Conservation (phyloP, 2,797 vertebrate species). For the Darevskia nairensis region DNA sequence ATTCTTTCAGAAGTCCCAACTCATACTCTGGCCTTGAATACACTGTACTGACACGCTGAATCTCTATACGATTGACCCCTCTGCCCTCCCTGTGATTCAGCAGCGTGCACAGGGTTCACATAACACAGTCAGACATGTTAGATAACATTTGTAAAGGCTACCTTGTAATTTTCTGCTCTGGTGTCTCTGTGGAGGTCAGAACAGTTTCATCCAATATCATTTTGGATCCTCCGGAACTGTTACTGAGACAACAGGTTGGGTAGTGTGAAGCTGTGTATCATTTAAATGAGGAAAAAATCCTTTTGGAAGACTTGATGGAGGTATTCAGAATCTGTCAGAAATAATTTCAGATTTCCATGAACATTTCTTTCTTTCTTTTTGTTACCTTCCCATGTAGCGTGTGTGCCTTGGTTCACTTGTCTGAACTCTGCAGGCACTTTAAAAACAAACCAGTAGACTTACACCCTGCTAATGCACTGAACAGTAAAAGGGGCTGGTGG, state of each 20-base stretch:
- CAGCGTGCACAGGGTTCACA: background rate
- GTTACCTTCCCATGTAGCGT: background rate
- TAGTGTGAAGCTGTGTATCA: background rate
- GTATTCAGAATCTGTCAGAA: background rate
- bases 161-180: background rate
- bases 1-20: background rate
- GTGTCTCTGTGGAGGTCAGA: background rate
- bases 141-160: background rate
- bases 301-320: background rate
- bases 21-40: background rate
- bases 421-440: background rate
- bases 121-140: background rate
- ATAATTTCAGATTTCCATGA: background rate
- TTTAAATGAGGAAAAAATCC: background rate
- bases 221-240: background rate
- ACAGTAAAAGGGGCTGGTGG: background rate
- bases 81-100: background rate
- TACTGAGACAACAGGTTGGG: background rate
- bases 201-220: background rate
- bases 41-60: background rate
- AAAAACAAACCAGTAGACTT: background rate
- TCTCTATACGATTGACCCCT: background rate
- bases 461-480: background rate
- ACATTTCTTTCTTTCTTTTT: background rate
- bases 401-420: background rate